Percentiles rank a stretch among this genome's conserved stretches.
phyloP scores from a whole-genome alignment of 1,140 invertebrate genomes.

The Caerostris extrusa region DNA sequence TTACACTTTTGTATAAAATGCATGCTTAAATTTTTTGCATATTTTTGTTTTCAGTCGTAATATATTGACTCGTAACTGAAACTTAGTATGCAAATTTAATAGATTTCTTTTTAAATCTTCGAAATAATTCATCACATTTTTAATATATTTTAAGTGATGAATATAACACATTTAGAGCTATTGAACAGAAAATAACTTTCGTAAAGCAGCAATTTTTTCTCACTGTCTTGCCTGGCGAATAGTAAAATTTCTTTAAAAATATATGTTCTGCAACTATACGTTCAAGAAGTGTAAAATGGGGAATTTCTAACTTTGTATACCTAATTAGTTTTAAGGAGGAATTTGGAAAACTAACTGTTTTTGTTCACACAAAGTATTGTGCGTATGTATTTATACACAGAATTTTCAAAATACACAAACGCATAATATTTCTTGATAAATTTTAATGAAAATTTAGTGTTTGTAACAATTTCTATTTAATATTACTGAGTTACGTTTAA shows the following conservation, averaged over 20 bases:
- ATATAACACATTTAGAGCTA: too few species aligned
- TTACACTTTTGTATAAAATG: too few species aligned
- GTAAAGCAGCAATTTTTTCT: not conserved
- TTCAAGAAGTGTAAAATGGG: not conserved
- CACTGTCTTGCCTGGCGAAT: not conserved
- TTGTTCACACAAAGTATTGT: not conserved
- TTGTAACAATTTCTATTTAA: not conserved
- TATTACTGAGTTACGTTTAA: not conserved
- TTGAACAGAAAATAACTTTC: not conserved
- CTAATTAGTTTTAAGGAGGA: not conserved
- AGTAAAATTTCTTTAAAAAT: not conserved
- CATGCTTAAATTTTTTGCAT: too few species aligned
- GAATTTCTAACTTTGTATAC: not conserved
- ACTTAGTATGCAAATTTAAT: too few species aligned
- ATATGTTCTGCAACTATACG: not conserved
- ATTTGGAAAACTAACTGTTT: too few species aligned
- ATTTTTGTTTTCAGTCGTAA: too few species aligned
- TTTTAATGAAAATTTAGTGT: not conserved
- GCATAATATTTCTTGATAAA: not conserved
- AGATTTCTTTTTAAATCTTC: too few species aligned
- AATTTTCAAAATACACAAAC: not conserved
- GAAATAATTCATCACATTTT: too few species aligned
- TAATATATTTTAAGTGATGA: too few species aligned
- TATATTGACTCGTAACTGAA: too few species aligned
- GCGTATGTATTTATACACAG: not conserved